Base-by-base conservation (phyloP, 2,113 vertebrate species). In the Pterocles burchelli region DNA sequence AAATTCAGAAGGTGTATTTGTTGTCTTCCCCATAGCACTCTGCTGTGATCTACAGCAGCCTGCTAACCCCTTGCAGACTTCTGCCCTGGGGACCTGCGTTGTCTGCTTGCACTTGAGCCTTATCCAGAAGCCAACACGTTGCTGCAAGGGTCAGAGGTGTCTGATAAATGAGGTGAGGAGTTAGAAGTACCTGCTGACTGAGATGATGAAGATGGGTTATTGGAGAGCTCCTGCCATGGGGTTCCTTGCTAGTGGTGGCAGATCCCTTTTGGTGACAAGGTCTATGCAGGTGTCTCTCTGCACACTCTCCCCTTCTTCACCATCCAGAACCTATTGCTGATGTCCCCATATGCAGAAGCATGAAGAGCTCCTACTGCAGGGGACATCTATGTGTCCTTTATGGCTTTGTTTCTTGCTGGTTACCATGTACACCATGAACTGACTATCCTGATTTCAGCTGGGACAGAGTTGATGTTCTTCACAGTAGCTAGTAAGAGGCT, bases 321-420 rank as follows among this genome's bases (percentile, higher is more conserved):
- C 4, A 13, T 67, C 29, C 33, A 66, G 46, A 33, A 1, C 2
- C 0, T 65, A 14, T 68, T 2, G 2, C 3, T 25, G 34, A 7
- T 63, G 28, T 25, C 36, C 17, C 5, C 10, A 4, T 41, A n/a
- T 70, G 43, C n/a, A 48, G 77, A 57, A 68, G 19, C 8, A 18
- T 13, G 29, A 58, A 73, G 33, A 67, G 24, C 6, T 89, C 13
- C 59, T 92, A 34, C 48, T 77, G 48, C 38, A 34, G 26, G 11
- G 86, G 33, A 6, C 13, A 14, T n/a, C n/a, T 65, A 0, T 54
- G 6, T 10, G 13, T 43, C 19, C 45, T 63, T 58, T 19, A 41
- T 72, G 36, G 18, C 33, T 70, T 75, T 11, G 7, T 65, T 68
- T 55, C 52, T 59, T 61, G 28, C 57, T 38, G 45, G 13, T 70